A percentile compares a stretch with the other conserved stretches of the same genome.
These are phyloP conservation scores for Rotaria macrura DNA, from an alignment of 2,888 invertebrate species.

Conservation along the genomic window DNA sequence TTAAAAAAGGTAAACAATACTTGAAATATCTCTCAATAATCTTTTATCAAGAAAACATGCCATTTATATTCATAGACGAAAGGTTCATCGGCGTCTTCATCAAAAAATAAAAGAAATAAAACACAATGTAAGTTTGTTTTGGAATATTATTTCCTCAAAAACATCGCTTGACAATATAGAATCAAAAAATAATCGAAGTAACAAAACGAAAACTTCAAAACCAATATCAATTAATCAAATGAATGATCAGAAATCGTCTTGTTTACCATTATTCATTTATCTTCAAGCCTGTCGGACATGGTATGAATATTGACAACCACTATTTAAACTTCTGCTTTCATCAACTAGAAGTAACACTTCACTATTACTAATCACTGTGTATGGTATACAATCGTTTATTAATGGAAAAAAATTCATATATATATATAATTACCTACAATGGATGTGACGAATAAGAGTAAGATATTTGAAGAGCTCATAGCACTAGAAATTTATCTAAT, in stretches of 20 bases:
- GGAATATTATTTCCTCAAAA: not conserved
- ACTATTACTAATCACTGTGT: no score
- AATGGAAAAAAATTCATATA: no score
- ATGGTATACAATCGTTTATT: no score
- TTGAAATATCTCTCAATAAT: no score
- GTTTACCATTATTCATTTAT: not conserved
- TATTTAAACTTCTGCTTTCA: not conserved
- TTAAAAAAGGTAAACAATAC: not conserved
- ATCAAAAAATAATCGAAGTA: not conserved
- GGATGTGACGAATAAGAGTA: no score
- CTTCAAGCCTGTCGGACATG: not conserved
- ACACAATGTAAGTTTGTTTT: not conserved
- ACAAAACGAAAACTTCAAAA: not conserved
- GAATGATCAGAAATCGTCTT: not conserved
- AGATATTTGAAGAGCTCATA: no score
- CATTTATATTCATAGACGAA: not conserved
- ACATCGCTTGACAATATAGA: not conserved
- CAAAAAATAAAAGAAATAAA: not conserved
- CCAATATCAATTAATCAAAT: not conserved
- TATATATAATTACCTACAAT: no score
- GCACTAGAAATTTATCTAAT: no score
- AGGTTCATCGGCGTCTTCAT: not conserved
- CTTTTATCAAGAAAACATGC: no score
- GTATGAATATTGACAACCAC: not conserved
- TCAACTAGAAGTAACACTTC: no score